Evolutionary conservation across 2,113 vertebrate genomes (phyloP).

Genomic region (Psettodes erumei): DNA sequence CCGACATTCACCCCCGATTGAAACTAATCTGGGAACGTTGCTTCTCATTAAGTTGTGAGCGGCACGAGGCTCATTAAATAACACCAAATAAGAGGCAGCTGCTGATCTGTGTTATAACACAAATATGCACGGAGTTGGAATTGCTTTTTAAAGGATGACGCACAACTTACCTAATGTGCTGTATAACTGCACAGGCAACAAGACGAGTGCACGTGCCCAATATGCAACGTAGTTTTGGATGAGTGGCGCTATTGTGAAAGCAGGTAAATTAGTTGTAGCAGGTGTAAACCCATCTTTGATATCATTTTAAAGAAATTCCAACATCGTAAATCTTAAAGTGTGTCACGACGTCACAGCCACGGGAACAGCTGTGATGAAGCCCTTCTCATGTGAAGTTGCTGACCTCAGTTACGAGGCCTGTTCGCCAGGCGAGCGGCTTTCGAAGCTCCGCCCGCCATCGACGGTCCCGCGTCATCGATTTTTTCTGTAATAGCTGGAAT

Average conservation of each 20-base stretch:
- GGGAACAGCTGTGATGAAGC: neutral
- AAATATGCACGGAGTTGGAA: neutral
- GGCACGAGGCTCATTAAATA: neutral
- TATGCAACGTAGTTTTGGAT: neutral
- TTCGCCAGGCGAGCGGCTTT: neutral
- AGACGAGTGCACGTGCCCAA: neutral
- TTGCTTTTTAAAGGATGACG: neutral
- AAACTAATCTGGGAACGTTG: slow-evolving; percentile 27
- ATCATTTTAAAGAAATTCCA: neutral
- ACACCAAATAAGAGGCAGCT: slow-evolving; percentile 16
- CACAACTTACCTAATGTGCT: neutral
- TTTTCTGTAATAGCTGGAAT: slow-evolving; percentile 45
- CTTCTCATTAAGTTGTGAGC: slow-evolving; percentile 38
- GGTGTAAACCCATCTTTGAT: no score
- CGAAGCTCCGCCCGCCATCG: slow-evolving; percentile 24
- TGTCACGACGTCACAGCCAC: neutral
- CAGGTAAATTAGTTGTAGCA: slow-evolving; percentile 2
- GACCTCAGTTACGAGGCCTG: neutral
- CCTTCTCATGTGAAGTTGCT: neutral
- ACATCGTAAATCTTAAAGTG: neutral
- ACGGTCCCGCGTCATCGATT: slow-evolving; percentile 37
- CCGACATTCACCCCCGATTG: neutral
- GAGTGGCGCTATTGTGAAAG: neutral
- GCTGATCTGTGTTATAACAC: slow-evolving; percentile 39
- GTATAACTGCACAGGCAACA: no score